phyloP scores from a whole-genome alignment of 1,140 invertebrate genomes.

The Leguminivora glycinivorella region DNA sequence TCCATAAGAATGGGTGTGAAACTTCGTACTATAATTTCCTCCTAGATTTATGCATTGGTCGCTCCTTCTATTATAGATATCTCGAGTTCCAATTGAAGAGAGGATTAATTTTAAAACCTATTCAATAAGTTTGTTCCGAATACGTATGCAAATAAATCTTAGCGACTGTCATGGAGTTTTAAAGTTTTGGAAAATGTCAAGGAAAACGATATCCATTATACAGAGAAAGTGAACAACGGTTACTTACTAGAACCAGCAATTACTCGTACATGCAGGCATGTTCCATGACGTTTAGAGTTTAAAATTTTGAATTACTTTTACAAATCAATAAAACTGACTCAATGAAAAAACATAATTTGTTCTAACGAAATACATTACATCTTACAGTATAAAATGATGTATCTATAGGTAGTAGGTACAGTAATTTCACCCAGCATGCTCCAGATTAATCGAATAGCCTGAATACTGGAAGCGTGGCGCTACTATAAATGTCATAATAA shows the following conservation, averaged over 20 bases:
- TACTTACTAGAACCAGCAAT: too few relatives aligned
- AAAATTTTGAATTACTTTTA: too few relatives aligned
- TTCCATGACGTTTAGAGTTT: too few relatives aligned
- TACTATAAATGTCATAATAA: constrained; percentile 38
- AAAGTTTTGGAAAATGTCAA: too few relatives aligned
- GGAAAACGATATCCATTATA: too few relatives aligned
- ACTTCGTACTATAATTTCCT: constrained; percentile 39
- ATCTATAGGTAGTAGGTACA: too few relatives aligned
- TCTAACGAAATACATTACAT: too few relatives aligned
- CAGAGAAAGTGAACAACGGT: too few relatives aligned
- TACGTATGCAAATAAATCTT: not conserved
- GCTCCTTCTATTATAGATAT: constrained; percentile 28
- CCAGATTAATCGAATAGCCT: constrained; percentile 37
- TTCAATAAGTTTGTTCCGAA: not conserved
- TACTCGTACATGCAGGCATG: too few relatives aligned
- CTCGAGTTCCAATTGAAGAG: not conserved
- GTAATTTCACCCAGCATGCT: constrained; percentile 19
- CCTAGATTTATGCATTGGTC: constrained; percentile 36
- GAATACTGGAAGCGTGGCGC: constrained; percentile 31
- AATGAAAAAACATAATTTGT: too few relatives aligned
- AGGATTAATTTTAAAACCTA: not conserved
- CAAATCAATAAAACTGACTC: not conserved
- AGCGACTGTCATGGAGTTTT: too few relatives aligned
- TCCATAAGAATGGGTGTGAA: constrained; percentile 41
- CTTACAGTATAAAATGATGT: too few relatives aligned